These are phyloP conservation scores for Orthosia gothica DNA, from an alignment of 2,888 invertebrate species.

Conservation along the genomic window DNA sequence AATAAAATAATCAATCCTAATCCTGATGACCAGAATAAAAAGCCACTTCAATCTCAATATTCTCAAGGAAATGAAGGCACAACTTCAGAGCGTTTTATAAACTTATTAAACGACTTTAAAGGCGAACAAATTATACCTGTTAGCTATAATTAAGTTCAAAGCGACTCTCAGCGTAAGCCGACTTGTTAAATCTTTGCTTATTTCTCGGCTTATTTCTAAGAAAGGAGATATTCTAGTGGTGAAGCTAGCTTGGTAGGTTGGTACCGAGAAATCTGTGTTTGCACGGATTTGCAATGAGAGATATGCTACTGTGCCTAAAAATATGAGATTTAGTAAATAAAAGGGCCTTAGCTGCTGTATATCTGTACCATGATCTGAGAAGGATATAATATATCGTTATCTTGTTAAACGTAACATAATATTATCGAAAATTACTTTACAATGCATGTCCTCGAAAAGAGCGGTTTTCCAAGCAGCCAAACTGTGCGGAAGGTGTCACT, in stretches of 20 bases:
- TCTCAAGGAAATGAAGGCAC: slow-evolving; percentile 42
- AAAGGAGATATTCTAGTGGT: slow-evolving; percentile 4
- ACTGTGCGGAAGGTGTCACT: no score
- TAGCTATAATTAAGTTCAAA: slow-evolving; percentile 76
- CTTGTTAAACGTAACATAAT: no score
- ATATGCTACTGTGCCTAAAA: neutral
- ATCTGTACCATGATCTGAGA: no score
- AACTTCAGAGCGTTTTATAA: slow-evolving; percentile 63
- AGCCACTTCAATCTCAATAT: slow-evolving; percentile 19
- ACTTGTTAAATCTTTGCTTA: slow-evolving; percentile 66
- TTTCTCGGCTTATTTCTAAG: slow-evolving; percentile 59
- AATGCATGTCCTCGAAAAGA: no score
- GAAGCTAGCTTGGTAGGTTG: neutral
- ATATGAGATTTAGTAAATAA: neutral
- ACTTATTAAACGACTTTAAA: slow-evolving; percentile 74
- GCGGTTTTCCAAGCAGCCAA: no score
- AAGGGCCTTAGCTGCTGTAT: no score
- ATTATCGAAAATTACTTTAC: no score
- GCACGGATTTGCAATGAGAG: no score
- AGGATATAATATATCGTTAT: no score
- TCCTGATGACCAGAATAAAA: neutral
- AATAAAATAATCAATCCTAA: neutral
- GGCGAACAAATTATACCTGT: slow-evolving; percentile 78
- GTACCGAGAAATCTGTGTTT: neutral
- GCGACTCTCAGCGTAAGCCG: slow-evolving; percentile 62